A percentile compares a stretch with the other conserved stretches of the same genome.
These are phyloP conservation scores for Ginglymostoma cirratum DNA, from an alignment of 2,113 vertebrate species.

Conservation along the genomic window DNA sequence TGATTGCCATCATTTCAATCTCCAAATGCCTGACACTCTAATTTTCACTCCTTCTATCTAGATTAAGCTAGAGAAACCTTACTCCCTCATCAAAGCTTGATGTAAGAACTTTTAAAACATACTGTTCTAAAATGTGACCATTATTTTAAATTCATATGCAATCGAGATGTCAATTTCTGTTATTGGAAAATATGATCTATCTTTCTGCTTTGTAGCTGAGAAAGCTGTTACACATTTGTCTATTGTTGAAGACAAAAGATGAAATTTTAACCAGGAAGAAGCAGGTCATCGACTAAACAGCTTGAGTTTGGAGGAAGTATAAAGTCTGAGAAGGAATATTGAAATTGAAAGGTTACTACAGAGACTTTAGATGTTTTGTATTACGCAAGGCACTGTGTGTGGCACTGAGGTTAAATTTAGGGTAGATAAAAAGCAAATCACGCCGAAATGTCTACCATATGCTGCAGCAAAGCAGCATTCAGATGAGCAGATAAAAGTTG, in stretches of 20 bases:
- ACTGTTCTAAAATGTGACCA: neutral
- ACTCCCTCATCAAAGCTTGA: neutral
- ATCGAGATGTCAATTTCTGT: neutral
- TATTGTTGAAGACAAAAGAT: neutral
- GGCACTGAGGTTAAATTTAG: neutral
- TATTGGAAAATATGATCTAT: neutral
- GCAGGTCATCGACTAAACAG: neutral
- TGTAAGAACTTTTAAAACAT: neutral
- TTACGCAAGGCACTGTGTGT: neutral
- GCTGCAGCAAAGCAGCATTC: neutral
- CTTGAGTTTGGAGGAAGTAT: neutral
- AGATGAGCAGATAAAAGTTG: neutral
- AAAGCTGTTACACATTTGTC: neutral
- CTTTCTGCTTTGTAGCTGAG: neutral
- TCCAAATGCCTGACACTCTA: neutral
- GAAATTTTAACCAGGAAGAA: neutral
- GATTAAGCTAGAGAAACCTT: neutral
- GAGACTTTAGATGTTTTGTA: neutral
- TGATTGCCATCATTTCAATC: neutral
- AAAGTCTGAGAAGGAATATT: neutral
- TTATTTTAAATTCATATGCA: neutral
- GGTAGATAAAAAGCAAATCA: neutral
- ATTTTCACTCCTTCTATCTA: neutral
- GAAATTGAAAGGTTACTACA: neutral
- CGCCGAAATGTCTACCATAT: neutral